Percentiles rank a stretch among this genome's conserved stretches.
phyloP scores from a whole-genome alignment of 1,140 invertebrate species.

The Lucilia cuprina region DNA sequence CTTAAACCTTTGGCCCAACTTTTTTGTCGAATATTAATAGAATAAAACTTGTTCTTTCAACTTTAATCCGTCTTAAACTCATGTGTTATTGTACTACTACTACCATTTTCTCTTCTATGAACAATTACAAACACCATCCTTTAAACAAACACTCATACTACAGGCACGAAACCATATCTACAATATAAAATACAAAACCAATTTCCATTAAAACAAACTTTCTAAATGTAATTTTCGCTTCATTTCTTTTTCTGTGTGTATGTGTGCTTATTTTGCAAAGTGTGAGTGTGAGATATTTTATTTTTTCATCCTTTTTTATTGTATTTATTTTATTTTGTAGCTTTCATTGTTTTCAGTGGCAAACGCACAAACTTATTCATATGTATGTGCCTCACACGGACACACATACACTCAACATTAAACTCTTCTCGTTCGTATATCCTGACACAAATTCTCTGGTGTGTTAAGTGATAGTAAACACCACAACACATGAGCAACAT shows the following conservation, averaged over 20 bases:
- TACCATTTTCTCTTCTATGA: background rate
- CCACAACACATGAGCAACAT: conserved; percentile 1
- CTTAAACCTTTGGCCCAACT: too few relatives aligned
- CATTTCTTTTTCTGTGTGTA: background rate
- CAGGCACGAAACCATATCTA: background rate
- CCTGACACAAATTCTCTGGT: conserved; percentile 16
- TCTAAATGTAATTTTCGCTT: conserved; percentile 7
- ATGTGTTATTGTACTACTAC: background rate
- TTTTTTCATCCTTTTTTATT: background rate
- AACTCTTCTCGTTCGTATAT: background rate
- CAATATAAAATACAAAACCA: background rate
- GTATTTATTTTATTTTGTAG: background rate
- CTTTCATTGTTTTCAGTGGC: background rate
- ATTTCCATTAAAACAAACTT: conserved; percentile 15
- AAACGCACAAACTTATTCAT: background rate
- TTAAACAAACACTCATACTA: background rate
- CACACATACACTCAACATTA: background rate
- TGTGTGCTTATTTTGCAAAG: background rate
- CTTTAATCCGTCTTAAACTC: background rate
- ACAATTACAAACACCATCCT: background rate
- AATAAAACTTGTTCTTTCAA: too few relatives aligned
- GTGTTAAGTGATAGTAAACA: conserved; percentile 14
- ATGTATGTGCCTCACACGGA: background rate
- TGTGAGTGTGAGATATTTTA: background rate
- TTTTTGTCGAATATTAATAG: too few relatives aligned